Evolutionary conservation across 2,797 vertebrate species (phyloP).

Genomic region (Rhabdomys pumilio): DNA sequence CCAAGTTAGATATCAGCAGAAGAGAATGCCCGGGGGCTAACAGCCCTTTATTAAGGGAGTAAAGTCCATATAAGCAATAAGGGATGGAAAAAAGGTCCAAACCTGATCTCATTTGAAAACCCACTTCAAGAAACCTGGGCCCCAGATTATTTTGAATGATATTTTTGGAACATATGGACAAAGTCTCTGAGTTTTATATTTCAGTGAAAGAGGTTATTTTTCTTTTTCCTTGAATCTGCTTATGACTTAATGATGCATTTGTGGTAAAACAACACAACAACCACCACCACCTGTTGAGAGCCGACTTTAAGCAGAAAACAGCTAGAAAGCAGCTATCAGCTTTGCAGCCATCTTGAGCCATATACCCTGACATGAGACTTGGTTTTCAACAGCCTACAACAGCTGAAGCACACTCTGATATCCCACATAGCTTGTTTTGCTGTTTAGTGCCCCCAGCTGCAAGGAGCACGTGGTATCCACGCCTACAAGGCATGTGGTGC

Average conservation of each 20-base stretch:
- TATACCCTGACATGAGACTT: too few relatives aligned
- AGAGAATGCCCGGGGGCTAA: neutral
- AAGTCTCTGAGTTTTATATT: neutral
- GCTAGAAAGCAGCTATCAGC: too few relatives aligned
- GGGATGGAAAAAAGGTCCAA: neutral
- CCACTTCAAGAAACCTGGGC: neutral
- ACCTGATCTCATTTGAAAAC: slow-evolving; percentile 41
- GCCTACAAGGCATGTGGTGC: too few relatives aligned
- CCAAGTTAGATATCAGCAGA: neutral
- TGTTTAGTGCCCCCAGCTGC: too few relatives aligned
- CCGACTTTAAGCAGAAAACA: too few relatives aligned
- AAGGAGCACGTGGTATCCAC: too few relatives aligned
- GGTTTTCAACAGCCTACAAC: too few relatives aligned
- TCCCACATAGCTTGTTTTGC: too few relatives aligned
- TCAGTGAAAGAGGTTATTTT: neutral
- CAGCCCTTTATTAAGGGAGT: neutral
- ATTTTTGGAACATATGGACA: slow-evolving; percentile 11
- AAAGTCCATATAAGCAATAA: neutral
- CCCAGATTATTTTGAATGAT: neutral
- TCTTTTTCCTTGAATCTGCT: neutral
- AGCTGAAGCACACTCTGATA: too few relatives aligned
- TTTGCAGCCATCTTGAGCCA: too few relatives aligned
- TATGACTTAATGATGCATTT: slow-evolving; percentile 9
- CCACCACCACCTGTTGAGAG: too few relatives aligned
- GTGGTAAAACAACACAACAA: neutral